phyloP scores from a whole-genome alignment of 2,113 vertebrate species.

The Corythoichthys intestinalis region DNA sequence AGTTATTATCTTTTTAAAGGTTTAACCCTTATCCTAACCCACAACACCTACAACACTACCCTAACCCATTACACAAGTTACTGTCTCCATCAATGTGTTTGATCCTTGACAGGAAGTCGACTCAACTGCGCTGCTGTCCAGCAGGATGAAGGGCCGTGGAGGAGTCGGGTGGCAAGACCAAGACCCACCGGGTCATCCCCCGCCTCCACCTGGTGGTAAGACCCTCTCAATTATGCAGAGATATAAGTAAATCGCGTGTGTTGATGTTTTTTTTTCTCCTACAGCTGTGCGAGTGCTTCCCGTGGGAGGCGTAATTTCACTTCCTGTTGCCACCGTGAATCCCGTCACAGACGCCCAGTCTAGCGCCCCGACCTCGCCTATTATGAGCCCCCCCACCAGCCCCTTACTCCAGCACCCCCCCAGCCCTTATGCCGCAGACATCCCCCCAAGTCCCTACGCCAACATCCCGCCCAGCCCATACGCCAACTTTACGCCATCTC shows the following conservation, averaged over 20 bases:
- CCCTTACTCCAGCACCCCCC: conserved; percentile 53
- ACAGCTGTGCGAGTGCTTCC: conserved; percentile 73
- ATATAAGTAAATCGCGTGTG: conserved; percentile 1
- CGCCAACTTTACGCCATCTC: conserved; percentile 54
- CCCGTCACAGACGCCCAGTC: conserved; percentile 65
- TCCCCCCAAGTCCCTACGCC: conserved; percentile 63
- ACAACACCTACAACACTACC: too few species aligned
- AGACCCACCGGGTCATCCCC: conserved; percentile 29
- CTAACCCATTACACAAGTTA: too few species aligned
- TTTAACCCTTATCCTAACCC: too few species aligned
- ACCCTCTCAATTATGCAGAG: not conserved
- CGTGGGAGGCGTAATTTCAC: conserved; percentile 61
- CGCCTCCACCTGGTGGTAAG: conserved; percentile 71
- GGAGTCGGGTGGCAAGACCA: conserved; percentile 55
- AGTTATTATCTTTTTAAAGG: too few species aligned
- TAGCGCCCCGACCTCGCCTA: conserved; percentile 57
- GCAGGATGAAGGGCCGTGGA: conserved; percentile 61
- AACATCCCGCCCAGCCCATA: conserved; percentile 64
- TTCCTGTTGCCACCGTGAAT: conserved; percentile 54
- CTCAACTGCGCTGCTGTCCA: conserved; percentile 46
- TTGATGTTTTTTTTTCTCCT: conserved; percentile 26
- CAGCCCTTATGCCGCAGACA: conserved; percentile 47
- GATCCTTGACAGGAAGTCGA: conserved; percentile 52
- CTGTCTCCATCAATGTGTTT: not conserved
- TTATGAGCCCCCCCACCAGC: conserved; percentile 57